Evolutionary conservation across 2,797 vertebrate species (phyloP).

Genomic region (Arctocebus calabarensis): DNA sequence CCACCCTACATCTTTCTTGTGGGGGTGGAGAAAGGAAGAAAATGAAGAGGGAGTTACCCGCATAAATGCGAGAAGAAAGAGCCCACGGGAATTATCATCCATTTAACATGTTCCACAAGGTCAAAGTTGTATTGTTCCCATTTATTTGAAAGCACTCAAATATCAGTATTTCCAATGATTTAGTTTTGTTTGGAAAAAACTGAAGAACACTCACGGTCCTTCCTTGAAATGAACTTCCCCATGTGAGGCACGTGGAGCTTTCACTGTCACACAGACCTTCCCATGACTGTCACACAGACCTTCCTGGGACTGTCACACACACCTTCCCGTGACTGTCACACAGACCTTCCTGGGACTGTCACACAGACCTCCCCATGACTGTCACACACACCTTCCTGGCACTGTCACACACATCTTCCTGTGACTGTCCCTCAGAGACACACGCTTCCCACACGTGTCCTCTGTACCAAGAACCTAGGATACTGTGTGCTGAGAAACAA

Average conservation of each 20-base stretch:
- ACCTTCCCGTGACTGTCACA: no score
- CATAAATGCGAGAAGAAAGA: not conserved
- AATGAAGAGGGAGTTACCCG: not conserved
- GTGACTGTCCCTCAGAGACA: not conserved
- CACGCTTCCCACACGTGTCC: rapidly evolving
- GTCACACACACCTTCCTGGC: no score
- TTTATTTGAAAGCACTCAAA: not conserved
- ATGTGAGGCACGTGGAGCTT: not conserved
- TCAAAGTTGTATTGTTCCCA: not conserved
- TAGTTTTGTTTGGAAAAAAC: not conserved
- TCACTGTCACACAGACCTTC: not conserved
- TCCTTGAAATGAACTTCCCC: not conserved
- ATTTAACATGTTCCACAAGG: not conserved
- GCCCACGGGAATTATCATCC: not conserved
- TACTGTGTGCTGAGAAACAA: not conserved
- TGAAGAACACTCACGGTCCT: not conserved
- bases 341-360: no score
- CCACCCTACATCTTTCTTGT: not conserved
- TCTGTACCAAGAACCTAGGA: not conserved
- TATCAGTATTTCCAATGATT: not conserved
- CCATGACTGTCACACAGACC: no score
- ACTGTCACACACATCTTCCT: no score
- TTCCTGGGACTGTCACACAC: no score
- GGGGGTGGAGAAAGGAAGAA: not conserved
- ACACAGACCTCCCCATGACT: no score